These are phyloP conservation scores for Andrena trimmerana DNA, from an alignment of 2,888 invertebrate genomes.

Conservation along the genomic window DNA sequence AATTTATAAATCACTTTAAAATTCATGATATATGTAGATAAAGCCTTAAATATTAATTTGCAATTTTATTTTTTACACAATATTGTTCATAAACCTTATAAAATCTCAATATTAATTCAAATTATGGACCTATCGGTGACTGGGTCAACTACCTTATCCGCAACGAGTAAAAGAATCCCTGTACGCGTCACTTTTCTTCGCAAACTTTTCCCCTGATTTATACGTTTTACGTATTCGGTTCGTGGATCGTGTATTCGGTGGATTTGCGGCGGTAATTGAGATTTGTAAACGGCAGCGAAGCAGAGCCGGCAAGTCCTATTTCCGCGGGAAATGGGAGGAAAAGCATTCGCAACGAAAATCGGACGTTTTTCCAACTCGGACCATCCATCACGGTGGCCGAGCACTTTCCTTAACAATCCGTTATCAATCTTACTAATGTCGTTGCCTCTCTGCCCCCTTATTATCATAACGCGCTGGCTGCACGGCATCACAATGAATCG, in stretches of 20 bases:
- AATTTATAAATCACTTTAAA: too few relatives aligned
- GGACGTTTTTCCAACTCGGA: slow-evolving; percentile 59
- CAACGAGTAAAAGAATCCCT: neutral
- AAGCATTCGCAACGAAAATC: slow-evolving; percentile 35
- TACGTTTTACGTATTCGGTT: neutral
- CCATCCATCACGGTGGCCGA: slow-evolving; percentile 61
- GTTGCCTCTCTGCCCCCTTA: slow-evolving; percentile 55
- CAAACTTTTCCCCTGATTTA: too few relatives aligned
- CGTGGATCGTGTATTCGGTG: neutral
- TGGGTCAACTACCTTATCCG: neutral
- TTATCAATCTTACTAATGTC: slow-evolving; percentile 78
- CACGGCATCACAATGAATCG: slow-evolving; percentile 66
- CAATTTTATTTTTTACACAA: too few relatives aligned
- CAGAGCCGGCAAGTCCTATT: slow-evolving; percentile 17
- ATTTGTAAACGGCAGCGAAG: slow-evolving; percentile 14
- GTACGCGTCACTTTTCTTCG: neutral
- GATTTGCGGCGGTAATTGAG: slow-evolving; percentile 6
- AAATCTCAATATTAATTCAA: too few relatives aligned
- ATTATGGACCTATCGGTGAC: too few relatives aligned
- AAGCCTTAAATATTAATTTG: too few relatives aligned
- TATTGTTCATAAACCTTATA: too few relatives aligned
- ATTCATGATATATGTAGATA: too few relatives aligned
- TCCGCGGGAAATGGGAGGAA: slow-evolving; percentile 35
- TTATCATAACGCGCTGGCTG: slow-evolving; percentile 71
- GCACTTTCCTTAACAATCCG: slow-evolving; percentile 70